Evolutionary conservation across 2,797 vertebrate genomes (phyloP).

Genomic region (Salmo trutta): DNA sequence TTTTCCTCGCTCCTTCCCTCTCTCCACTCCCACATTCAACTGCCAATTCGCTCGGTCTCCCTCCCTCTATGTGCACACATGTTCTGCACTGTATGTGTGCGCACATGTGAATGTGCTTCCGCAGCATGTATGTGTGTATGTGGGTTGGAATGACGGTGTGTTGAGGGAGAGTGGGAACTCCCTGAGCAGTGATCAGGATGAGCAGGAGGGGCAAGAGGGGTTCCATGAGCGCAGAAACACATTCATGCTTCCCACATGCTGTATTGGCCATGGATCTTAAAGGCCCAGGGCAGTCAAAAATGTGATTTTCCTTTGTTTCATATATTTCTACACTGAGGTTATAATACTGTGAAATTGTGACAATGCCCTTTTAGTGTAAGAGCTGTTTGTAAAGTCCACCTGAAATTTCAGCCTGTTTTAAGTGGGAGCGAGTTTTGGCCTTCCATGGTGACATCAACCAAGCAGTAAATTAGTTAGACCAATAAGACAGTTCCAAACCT

Average conservation of each 20-base stretch:
- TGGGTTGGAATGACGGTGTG: constrained; percentile 17
- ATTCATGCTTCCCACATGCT: constrained; percentile 7
- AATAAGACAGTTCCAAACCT: too few species aligned
- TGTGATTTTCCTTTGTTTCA: too few species aligned
- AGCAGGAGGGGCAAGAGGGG: constrained; percentile 10
- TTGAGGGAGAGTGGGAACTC: constrained; percentile 26
- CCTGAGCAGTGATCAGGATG: not conserved
- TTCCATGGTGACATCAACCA: too few species aligned
- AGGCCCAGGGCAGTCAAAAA: too few species aligned
- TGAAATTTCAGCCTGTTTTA: too few species aligned
- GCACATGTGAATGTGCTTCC: constrained; percentile 26
- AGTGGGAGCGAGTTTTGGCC: too few species aligned
- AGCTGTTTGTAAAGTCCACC: too few species aligned
- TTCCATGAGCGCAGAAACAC: constrained; percentile 20
- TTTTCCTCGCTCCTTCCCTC: not conserved
- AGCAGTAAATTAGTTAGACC: too few species aligned
- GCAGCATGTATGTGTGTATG: constrained; percentile 33
- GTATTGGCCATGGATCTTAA: not conserved
- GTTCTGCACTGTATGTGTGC: constrained; percentile 33
- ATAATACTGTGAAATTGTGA: too few species aligned
- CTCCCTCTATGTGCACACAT: constrained; percentile 17
- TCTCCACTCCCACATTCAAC: constrained; percentile 49
- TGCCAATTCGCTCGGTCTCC: constrained; percentile 34
- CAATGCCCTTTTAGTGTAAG: too few species aligned
- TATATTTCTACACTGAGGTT: too few species aligned